Conservation (phyloP, 2,888 invertebrate species). For the Agonopterix subpropinquella region DNA sequence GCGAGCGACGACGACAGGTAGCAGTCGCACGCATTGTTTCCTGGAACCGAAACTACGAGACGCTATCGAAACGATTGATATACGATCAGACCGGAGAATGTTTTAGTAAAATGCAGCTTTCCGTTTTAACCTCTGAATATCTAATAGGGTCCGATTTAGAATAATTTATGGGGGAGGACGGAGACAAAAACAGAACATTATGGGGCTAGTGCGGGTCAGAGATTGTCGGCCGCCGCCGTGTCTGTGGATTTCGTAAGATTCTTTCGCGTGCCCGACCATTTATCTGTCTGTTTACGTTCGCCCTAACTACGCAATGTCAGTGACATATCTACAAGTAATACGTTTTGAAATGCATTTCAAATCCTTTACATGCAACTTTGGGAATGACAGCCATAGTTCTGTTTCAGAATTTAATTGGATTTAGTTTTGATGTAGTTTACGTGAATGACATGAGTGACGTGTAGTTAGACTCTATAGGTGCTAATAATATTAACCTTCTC, state of each 20-base stretch:
- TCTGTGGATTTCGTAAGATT: constrained; percentile 43
- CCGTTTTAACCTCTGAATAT: constrained; percentile 69
- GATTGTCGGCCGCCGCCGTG: constrained; percentile 28
- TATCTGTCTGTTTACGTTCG: constrained; percentile 36
- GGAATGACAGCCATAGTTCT: constrained; percentile 6
- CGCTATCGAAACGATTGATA: constrained; percentile 68
- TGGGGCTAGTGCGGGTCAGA: constrained; percentile 44
- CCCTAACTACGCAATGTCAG: constrained; percentile 15
- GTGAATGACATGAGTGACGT: constrained; percentile 7
- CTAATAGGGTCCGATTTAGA: constrained; percentile 71
- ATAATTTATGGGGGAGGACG: constrained; percentile 61
- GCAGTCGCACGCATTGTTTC: constrained; percentile 67
- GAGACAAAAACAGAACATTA: constrained; percentile 71
- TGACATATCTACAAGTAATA: constrained; percentile 20
- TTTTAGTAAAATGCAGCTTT: constrained; percentile 63
- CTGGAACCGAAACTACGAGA: constrained; percentile 55
- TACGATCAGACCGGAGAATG: constrained; percentile 61
- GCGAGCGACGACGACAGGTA: constrained; percentile 56
- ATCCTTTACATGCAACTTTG: constrained; percentile 5
- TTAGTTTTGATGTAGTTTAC: background rate
- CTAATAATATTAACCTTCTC: constrained; percentile 5
- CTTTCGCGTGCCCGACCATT: constrained; percentile 30
- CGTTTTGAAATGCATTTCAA: constrained; percentile 8
- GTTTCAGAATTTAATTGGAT: background rate
- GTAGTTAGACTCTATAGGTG: constrained; percentile 20